A percentile compares a stretch with the other conserved stretches of the same genome.
phyloP scores from a whole-genome alignment of 2,113 vertebrate species.

The Callithrix jacchus region DNA sequence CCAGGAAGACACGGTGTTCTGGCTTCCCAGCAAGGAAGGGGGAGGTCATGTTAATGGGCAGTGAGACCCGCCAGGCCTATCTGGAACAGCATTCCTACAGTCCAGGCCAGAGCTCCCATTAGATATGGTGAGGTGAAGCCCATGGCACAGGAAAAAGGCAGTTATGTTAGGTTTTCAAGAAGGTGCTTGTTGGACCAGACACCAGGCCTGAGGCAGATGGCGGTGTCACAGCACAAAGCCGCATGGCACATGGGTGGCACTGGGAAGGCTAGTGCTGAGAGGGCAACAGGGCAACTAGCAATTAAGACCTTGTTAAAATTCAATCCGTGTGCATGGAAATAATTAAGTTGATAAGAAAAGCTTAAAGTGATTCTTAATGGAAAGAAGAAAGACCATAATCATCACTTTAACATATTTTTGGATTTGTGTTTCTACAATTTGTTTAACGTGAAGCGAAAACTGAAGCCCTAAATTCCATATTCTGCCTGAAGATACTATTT shows the following conservation, averaged over 20 bases:
- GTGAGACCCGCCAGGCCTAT: background rate
- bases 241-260: background rate
- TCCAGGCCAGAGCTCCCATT: background rate
- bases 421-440: background rate
- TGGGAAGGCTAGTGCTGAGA: background rate
- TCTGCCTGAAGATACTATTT: background rate
- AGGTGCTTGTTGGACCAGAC: background rate
- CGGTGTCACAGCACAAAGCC: background rate
- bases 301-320: background rate
- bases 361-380: background rate
- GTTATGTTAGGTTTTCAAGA: conserved; percentile 4
- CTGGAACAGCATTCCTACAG: background rate
- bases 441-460: background rate
- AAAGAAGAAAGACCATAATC: background rate
- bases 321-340: background rate
- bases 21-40: background rate
- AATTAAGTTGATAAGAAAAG: background rate
- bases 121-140: background rate
- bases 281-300: background rate
- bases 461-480: background rate
- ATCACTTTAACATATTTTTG: background rate
- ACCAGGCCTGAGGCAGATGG: background rate
- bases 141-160: background rate
- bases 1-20: conserved; percentile 21
- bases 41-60: background rate